Percentiles rank a stretch among this genome's conserved stretches.
phyloP scores from a whole-genome alignment of 2,797 vertebrate genomes.

The Capromys pilorides region DNA sequence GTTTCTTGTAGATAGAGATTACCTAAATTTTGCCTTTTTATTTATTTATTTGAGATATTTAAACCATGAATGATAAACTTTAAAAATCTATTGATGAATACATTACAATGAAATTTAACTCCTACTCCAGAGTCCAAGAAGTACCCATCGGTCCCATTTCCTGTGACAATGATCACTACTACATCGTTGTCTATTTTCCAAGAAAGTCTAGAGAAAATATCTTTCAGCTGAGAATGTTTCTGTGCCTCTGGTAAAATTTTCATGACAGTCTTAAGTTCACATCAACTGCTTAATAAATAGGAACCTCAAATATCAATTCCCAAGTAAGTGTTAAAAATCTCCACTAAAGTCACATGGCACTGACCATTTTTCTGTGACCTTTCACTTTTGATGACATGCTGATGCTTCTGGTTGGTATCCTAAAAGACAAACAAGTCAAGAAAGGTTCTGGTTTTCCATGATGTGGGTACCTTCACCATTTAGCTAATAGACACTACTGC shows the following conservation, averaged over 20 bases:
- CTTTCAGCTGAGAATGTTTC: background rate
- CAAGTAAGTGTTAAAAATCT: background rate
- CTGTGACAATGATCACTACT: background rate
- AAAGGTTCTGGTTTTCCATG: background rate
- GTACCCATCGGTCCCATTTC: background rate
- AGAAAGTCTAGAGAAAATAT: background rate
- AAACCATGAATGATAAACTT: background rate
- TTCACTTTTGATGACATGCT: background rate
- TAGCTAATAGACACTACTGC: background rate
- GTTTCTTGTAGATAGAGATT: background rate
- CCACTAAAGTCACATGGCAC: background rate
- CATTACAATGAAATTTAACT: background rate
- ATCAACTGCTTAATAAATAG: background rate
- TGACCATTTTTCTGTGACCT: background rate
- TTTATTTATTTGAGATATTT: background rate
- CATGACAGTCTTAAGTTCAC: background rate
- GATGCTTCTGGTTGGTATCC: background rate
- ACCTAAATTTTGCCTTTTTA: background rate
- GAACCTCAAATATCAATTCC: background rate
- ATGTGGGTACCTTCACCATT: background rate
- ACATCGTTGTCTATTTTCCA: background rate
- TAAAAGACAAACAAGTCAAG: background rate
- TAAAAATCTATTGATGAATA: background rate
- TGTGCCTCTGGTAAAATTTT: background rate
- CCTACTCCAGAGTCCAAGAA: background rate